A percentile compares a stretch with the other conserved stretches of the same genome.
These are phyloP conservation scores for Calypte anna DNA, from an alignment of 2,113 vertebrate genomes.

Conservation along the genomic window DNA sequence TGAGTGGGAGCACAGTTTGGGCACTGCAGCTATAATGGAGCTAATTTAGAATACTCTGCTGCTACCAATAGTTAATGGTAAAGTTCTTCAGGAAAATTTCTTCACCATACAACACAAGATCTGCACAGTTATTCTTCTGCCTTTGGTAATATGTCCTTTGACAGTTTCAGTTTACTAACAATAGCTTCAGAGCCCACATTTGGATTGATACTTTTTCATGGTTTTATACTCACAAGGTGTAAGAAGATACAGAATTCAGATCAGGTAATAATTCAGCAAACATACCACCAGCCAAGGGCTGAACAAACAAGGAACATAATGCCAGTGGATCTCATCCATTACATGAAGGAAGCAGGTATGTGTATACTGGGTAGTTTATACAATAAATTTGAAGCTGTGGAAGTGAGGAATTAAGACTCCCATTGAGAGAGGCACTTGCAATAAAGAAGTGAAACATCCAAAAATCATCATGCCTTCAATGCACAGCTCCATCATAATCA, in stretches of 20 bases:
- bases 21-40: not conserved
- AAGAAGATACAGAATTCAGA: constrained; percentile 13
- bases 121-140: not conserved
- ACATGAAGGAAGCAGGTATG: not conserved
- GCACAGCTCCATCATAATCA: not conserved
- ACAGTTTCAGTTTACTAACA: constrained; percentile 20
- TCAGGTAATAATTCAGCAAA: constrained; percentile 38
- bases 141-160: not conserved
- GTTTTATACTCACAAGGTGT: constrained; percentile 8
- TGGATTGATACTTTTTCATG: constrained; percentile 19
- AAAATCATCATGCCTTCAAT: not conserved
- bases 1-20: not conserved
- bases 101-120: not conserved
- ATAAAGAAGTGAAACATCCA: not conserved
- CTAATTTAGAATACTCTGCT: not conserved
- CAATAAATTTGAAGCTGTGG: not conserved
- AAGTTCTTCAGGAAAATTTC: not conserved
- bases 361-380: not conserved
- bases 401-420: not conserved
- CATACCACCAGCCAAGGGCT: not conserved
- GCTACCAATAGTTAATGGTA: not conserved
- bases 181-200: not conserved
- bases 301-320: constrained; percentile 29
- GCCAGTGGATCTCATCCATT: not conserved
- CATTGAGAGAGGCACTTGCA: not conserved